A percentile compares a stretch with the other conserved stretches of the same genome.
These are phyloP conservation scores for Lepus townsendii DNA, from an alignment of 2,797 vertebrate species.

Conservation along the genomic window DNA sequence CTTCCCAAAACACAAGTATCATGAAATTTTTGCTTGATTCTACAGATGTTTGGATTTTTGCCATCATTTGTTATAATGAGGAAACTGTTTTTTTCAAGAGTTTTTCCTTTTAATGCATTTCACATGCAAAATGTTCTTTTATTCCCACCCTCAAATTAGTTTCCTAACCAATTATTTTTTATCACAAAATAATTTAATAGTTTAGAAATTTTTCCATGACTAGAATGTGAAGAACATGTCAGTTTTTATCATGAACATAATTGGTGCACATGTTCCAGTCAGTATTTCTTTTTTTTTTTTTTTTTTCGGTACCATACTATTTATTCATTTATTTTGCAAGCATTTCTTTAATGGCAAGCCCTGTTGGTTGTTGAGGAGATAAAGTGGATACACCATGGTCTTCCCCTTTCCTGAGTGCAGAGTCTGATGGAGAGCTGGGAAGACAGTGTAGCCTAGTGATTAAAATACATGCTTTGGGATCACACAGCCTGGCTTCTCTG, in stretches of 20 bases:
- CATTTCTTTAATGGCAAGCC: neutral
- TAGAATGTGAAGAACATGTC: slow-evolving; percentile 35
- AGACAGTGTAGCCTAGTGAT: neutral
- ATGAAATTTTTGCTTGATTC: neutral
- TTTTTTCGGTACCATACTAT: neutral
- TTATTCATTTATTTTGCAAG: neutral
- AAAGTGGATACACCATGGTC: neutral
- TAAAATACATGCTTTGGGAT: neutral
- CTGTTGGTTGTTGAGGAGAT: neutral
- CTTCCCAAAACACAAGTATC: neutral
- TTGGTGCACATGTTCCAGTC: neutral
- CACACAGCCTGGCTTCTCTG: neutral
- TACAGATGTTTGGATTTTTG: neutral
- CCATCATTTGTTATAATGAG: neutral
- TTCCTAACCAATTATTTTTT: slow-evolving; percentile 6
- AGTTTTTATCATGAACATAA: slow-evolving; percentile 35
- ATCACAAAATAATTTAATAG: slow-evolving; percentile 48
- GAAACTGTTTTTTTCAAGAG: neutral
- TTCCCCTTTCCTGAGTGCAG: neutral
- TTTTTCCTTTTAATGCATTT: neutral
- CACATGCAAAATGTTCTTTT: neutral
- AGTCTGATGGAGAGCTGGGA: neutral
- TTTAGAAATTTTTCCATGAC: slow-evolving; percentile 16
- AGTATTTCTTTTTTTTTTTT: slow-evolving; percentile 45
- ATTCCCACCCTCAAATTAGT: neutral